Base-by-base conservation (phyloP, 2,797 vertebrate species). In the Mormyrus hasselquistii region DNA sequence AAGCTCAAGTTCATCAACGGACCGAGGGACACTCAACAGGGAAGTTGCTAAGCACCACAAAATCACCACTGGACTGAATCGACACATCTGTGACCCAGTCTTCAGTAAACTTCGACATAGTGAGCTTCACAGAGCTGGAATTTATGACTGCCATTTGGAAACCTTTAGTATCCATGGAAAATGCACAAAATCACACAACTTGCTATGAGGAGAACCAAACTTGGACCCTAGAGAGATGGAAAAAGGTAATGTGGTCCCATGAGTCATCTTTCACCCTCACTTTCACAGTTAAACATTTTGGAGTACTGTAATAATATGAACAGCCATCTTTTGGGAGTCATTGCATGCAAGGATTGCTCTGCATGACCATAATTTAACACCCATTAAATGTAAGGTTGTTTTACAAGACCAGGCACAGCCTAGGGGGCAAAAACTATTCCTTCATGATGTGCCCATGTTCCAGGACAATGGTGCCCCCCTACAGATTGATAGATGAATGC, bases 271-370 rank as follows among this genome's bases (percentile, higher is more conserved):
- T 19, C 41, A 44, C 73, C 38, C 65, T 34, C 12, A 8, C 41
- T 44, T 79, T 16, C 73, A n/a, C 73, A 41, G 73, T 79, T 79
- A 79, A 79, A 79, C 73, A 79, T 79, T 16, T 2, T 41, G 73
- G 16, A 38, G 73, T 7, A 1, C 73, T n/a, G 16, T 79, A 79
- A 79, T 79, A 38, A 44, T 44, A 19, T 79, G 41, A 79, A 8
- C 73, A 79, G 73, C 41, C 73, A 44, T 79, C 73, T 79, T 79
- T 41, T 79, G 73, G 73, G 73, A 79, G 73, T 79, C 73, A 44
- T 79, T n/a, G 44, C 14, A 1, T 79, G 7, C 7, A n/a, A 79
- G 2, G 73, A 79, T 79, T 44, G 38, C 73, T 44, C 73, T 44
- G 73, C 73, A 79, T 41, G 14, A 9, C 44, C 73, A 79, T 79